Conservation (phyloP, 2,888 invertebrate genomes). For the Mythimna lalbum region DNA sequence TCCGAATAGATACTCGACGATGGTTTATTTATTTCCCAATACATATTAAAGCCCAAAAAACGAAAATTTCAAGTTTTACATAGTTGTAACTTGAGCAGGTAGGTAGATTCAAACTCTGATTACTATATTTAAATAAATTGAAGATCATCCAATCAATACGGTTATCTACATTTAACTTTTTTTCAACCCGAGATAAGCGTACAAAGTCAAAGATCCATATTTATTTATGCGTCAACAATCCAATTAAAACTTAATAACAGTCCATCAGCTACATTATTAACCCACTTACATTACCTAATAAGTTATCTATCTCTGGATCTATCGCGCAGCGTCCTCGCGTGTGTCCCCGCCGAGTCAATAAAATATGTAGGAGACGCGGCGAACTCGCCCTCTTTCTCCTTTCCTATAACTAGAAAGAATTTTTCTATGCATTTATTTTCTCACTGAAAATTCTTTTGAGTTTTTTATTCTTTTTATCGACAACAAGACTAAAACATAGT, state of each 20-base stretch:
- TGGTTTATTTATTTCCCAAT: not conserved
- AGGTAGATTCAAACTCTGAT: slow-evolving; percentile 32
- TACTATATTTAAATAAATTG: slow-evolving; percentile 11
- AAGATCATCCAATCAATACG: not conserved
- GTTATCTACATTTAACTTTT: slow-evolving; percentile 30
- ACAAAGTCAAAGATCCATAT: slow-evolving; percentile 33
- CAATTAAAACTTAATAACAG: slow-evolving; percentile 55
- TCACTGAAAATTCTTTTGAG: slow-evolving; percentile 80
- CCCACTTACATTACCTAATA: slow-evolving; percentile 58
- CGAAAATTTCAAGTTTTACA: not conserved
- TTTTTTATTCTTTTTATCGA: slow-evolving; percentile 70
- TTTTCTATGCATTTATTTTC: slow-evolving; percentile 89
- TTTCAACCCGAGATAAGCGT: slow-evolving; percentile 23
- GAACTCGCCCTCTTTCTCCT: slow-evolving; percentile 81
- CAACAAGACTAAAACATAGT: slow-evolving; percentile 62
- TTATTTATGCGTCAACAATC: slow-evolving; percentile 34
- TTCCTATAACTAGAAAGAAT: slow-evolving; percentile 89
- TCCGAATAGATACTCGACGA: not conserved
- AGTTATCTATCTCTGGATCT: slow-evolving; percentile 71
- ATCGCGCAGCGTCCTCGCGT: slow-evolving; percentile 65
- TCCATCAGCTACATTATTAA: slow-evolving; percentile 50
- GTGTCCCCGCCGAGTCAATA: slow-evolving; percentile 80
- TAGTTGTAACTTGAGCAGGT: slow-evolving; percentile 23
- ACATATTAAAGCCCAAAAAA: not conserved
- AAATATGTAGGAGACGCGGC: slow-evolving; percentile 89